Conservation (phyloP, 2,113 vertebrate species). For the Crotalus tigris region DNA sequence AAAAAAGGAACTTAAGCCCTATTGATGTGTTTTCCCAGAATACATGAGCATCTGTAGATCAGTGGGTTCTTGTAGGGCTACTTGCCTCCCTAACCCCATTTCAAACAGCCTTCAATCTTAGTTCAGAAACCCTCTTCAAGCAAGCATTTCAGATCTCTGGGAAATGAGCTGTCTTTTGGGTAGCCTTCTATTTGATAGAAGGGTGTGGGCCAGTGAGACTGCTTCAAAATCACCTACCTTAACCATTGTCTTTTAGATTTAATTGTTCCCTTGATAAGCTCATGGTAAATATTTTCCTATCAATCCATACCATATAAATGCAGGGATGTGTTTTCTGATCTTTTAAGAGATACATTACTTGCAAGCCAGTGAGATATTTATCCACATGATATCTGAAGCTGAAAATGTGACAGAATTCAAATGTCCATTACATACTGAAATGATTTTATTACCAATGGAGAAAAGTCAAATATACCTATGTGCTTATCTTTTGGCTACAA, state of each 20-base stretch:
- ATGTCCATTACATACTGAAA: slow-evolving; percentile 26
- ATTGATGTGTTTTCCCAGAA: not conserved
- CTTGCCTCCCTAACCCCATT: not conserved
- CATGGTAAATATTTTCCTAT: not conserved
- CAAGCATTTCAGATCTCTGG: not conserved
- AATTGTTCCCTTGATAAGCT: not conserved
- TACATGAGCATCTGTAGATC: not conserved
- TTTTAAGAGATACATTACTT: not conserved
- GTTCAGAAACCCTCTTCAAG: not conserved
- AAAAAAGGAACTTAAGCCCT: not conserved
- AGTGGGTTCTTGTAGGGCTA: not conserved
- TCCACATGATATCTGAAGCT: not conserved
- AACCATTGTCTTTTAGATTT: not conserved
- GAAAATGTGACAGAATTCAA: slow-evolving; percentile 1
- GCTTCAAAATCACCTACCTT: not conserved
- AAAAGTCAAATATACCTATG: slow-evolving; percentile 50
- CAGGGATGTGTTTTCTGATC: not conserved
- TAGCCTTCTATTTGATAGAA: not conserved
- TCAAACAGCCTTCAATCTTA: not conserved
- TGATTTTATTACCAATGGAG: slow-evolving; percentile 38
- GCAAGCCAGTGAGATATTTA: not conserved
- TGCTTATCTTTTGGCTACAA: slow-evolving; percentile 47
- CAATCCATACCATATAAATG: not conserved
- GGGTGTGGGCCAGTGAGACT: not conserved
- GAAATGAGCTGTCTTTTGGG: not conserved